Percentiles rank a stretch among this genome's conserved stretches.
phyloP scores from a whole-genome alignment of 2,888 invertebrate genomes.

The Hecatera dysodea region DNA sequence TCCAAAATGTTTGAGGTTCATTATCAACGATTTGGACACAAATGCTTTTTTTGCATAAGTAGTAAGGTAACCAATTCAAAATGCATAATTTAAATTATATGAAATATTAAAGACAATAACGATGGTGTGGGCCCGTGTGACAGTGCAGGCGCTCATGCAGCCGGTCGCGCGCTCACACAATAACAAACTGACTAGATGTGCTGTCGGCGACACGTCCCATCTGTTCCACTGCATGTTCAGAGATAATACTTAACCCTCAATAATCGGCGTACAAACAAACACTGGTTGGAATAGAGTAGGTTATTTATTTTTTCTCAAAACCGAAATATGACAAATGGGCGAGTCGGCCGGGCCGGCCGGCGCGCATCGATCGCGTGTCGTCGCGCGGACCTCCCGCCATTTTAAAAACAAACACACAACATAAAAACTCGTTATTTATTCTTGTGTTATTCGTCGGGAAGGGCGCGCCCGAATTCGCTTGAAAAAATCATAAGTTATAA shows the following conservation, averaged over 20 bases:
- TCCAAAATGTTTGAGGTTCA: background rate
- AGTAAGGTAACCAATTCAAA: constrained; percentile 1
- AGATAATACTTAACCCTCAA: constrained; percentile 88
- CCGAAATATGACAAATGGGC: constrained; percentile 90
- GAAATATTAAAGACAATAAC: constrained; percentile 26
- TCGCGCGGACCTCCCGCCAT: constrained; percentile 91
- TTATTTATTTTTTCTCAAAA: constrained; percentile 89
- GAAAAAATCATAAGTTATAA: constrained; percentile 90
- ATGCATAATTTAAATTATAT: constrained; percentile 15
- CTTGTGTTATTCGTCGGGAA: constrained; percentile 87
- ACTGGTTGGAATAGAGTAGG: constrained; percentile 86
- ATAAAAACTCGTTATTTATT: constrained; percentile 91
- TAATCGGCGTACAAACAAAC: constrained; percentile 88
- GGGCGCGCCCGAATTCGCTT: constrained; percentile 89
- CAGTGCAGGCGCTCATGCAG: constrained; percentile 38
- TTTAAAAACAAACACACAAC: constrained; percentile 90
- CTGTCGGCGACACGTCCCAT: constrained; percentile 81
- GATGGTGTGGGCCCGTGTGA: constrained; percentile 2
- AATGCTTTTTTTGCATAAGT: background rate
- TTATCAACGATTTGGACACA: background rate
- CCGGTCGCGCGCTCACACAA: constrained; percentile 54
- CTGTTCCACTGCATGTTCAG: constrained; percentile 78
- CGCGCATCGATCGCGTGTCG: constrained; percentile 89
- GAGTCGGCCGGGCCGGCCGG: constrained; percentile 75
- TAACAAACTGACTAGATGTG: constrained; percentile 72